Conservation (phyloP, 2,797 vertebrate genomes). For the Mormyrus hasselquistii region DNA sequence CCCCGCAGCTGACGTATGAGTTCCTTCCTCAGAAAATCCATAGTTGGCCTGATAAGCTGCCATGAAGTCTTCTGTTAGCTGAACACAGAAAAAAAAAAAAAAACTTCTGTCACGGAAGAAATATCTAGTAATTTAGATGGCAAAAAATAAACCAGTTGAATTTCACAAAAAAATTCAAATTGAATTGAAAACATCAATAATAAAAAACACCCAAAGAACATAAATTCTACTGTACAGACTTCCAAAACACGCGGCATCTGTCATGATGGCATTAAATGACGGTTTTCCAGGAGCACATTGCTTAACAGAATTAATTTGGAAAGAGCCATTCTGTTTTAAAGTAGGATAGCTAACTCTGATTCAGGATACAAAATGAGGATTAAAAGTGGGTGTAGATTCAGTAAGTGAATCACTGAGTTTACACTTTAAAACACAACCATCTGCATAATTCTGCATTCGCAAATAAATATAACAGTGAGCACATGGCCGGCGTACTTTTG, state of each 20-base stretch:
- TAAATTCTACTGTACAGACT: neutral
- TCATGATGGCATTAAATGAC: neutral
- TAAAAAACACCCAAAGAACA: neutral
- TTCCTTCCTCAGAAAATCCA: constrained; percentile 71
- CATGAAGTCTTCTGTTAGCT: constrained; percentile 94
- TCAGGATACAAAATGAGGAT: neutral
- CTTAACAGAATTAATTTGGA: neutral
- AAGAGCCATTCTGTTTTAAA: neutral
- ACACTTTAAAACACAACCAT: neutral
- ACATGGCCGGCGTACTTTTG: constrained; percentile 55
- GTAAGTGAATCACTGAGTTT: neutral
- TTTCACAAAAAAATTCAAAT: neutral
- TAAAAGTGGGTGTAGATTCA: neutral
- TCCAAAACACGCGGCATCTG: neutral
- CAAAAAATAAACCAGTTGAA: neutral
- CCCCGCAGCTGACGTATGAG: constrained; percentile 33
- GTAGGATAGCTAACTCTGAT: neutral
- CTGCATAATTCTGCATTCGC: neutral
- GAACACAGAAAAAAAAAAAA: constrained; percentile 21
- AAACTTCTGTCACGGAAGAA: neutral
- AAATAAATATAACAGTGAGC: neutral
- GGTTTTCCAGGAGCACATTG: neutral
- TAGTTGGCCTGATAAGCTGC: constrained; percentile 92
- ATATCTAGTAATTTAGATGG: neutral
- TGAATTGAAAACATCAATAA: neutral